phyloP scores from a whole-genome alignment of 2,888 invertebrate species.

The Lysandra coridon region DNA sequence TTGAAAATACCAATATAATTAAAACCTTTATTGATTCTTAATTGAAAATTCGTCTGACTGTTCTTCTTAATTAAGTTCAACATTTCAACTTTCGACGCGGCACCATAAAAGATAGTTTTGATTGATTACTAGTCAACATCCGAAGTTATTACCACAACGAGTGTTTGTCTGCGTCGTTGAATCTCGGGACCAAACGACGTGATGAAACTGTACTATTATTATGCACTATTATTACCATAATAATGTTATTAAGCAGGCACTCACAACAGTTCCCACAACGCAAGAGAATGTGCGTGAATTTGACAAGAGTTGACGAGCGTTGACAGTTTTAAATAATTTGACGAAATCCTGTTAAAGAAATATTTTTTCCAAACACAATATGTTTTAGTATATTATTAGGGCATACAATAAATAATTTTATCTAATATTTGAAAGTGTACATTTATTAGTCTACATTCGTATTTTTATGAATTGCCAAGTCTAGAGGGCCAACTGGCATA shows the following conservation, averaged over 20 bases:
- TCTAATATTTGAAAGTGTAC: no score
- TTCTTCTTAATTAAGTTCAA: constrained; percentile 14
- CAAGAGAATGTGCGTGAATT: neutral
- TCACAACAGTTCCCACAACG: constrained; percentile 3
- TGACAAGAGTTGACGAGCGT: neutral
- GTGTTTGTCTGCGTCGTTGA: constrained; percentile 19
- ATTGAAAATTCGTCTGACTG: constrained; percentile 10
- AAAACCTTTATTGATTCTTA: constrained; percentile 5
- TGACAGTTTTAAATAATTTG: neutral
- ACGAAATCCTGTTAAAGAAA: neutral
- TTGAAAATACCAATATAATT: constrained; percentile 3
- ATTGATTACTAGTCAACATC: constrained; percentile 1
- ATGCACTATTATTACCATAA: neutral
- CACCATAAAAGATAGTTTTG: constrained; percentile 4
- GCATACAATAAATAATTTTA: no score
- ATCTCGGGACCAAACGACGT: neutral
- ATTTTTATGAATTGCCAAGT: no score
- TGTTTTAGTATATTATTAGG: neutral
- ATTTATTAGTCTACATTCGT: no score
- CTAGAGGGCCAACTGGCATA: no score
- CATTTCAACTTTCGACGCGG: constrained; percentile 17
- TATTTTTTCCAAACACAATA: neutral
- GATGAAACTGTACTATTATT: neutral
- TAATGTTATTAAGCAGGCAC: neutral
- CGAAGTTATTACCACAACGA: neutral